Evolutionary conservation across 2,797 vertebrate species (phyloP).

Genomic region (Meda fulgida): DNA sequence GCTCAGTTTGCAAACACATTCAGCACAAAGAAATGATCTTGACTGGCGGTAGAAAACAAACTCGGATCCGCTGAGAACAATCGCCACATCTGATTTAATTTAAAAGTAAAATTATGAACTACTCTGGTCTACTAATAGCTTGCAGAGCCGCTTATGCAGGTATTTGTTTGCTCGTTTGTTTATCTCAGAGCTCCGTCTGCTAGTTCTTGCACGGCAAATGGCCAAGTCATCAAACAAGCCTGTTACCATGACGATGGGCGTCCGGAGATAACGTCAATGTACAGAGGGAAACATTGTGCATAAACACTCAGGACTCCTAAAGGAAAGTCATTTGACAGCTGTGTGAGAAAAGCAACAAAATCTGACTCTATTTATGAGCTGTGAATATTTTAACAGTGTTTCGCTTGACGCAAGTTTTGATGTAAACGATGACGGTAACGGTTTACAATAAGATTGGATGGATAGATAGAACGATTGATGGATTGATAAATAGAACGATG

Average conservation of each 20-base stretch:
- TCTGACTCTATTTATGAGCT: not conserved
- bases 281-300: not conserved
- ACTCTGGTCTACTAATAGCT: not conserved
- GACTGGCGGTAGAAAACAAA: not conserved
- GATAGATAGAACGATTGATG: not conserved
- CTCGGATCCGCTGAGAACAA: not conserved
- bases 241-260: constrained; percentile 21
- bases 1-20: not conserved
- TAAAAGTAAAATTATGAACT: not conserved
- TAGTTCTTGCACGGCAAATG: not conserved
- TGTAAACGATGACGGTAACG: not conserved
- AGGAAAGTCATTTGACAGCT: not conserved
- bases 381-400: not conserved
- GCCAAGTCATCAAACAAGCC: constrained; percentile 19
- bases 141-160: not conserved
- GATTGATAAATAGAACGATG: not conserved
- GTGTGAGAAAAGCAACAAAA: not conserved
- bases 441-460: not conserved
- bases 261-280: not conserved
- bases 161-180: constrained; percentile 25
- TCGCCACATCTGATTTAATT: constrained; percentile 23
- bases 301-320: not conserved
- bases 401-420: not conserved
- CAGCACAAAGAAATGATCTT: not conserved
- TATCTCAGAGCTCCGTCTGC: constrained; percentile 16